These are phyloP conservation scores for Scomber colias DNA, from an alignment of 2,113 vertebrate genomes.

Conservation along the genomic window DNA sequence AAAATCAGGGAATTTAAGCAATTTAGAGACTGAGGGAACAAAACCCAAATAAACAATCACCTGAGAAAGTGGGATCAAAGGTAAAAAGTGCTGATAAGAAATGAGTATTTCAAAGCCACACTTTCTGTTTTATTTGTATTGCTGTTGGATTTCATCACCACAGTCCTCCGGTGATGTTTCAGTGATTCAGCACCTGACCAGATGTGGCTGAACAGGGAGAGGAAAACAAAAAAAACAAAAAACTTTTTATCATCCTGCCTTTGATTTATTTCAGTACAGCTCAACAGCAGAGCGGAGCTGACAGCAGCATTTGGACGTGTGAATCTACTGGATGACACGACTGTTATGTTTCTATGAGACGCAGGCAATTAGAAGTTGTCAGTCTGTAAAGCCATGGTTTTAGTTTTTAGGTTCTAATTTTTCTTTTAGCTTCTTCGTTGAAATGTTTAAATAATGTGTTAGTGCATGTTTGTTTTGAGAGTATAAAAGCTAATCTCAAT, in stretches of 20 bases:
- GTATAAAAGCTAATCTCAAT: not conserved
- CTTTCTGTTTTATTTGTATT: constrained; percentile 64
- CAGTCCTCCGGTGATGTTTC: constrained; percentile 50
- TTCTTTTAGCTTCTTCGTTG: too few species aligned
- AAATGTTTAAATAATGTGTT: too few species aligned
- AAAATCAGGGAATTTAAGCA: constrained; percentile 40
- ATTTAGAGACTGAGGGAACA: constrained; percentile 24
- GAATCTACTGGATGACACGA: not conserved
- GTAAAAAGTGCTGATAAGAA: constrained; percentile 26
- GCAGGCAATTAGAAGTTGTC: not conserved
- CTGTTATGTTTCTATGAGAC: not conserved
- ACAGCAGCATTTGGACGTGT: not conserved
- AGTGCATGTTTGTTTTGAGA: not conserved
- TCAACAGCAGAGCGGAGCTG: not conserved
- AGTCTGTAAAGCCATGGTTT: too few species aligned
- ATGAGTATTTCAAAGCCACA: constrained; percentile 36
- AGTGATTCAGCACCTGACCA: constrained; percentile 56
- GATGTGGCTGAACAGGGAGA: constrained; percentile 47
- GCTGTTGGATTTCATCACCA: constrained; percentile 69
- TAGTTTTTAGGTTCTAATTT: not conserved
- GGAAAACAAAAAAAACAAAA: constrained; percentile 49
- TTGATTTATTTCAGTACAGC: constrained; percentile 31
- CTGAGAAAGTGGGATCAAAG: constrained; percentile 26
- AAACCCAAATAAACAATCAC: constrained; percentile 7
- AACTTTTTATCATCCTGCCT: constrained; percentile 36